These are phyloP conservation scores for Hydrozoanthus tunicans DNA, from an alignment of 64 coral and sea anemone genomes.

Conservation along the genomic window DNA sequence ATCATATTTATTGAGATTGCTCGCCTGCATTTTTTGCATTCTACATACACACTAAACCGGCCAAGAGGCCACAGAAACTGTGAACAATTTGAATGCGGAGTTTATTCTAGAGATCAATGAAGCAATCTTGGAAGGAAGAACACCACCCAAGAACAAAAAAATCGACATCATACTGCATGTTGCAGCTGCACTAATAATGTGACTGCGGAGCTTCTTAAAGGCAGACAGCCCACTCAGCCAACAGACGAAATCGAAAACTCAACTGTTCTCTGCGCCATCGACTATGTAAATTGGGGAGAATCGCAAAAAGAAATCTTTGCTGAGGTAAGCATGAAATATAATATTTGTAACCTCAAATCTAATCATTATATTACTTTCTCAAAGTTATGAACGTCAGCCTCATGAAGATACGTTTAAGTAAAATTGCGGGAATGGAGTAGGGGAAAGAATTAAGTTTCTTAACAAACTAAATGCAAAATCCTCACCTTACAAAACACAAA, in stretches of 20 bases:
- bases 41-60: background rate
- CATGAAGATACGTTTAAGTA: too few relatives aligned
- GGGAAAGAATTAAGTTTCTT: too few relatives aligned
- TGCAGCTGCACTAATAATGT: constrained; percentile 44
- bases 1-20: constrained; percentile 36
- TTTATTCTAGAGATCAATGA: constrained; percentile 58
- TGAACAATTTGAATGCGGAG: constrained; percentile 24
- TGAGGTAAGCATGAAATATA: constrained; percentile 49
- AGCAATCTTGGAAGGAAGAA: constrained; percentile 44
- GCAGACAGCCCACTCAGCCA: constrained; percentile 21
- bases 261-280: constrained; percentile 16
- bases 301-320: constrained; percentile 48
- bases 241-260: background rate
- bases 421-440: too few relatives aligned
- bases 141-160: constrained; percentile 58
- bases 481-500: too few relatives aligned
- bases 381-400: background rate
- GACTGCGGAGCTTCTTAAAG: constrained; percentile 2
- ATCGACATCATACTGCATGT: constrained; percentile 37
- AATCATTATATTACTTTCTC: background rate
- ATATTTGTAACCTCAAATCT: background rate
- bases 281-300: constrained; percentile 24
- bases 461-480: too few relatives aligned
- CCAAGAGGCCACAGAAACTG: background rate
- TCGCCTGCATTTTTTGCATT: constrained; percentile 1